Evolutionary conservation across 1,140 invertebrate genomes (phyloP).

Genomic region (Drosophila ohnishii): DNA sequence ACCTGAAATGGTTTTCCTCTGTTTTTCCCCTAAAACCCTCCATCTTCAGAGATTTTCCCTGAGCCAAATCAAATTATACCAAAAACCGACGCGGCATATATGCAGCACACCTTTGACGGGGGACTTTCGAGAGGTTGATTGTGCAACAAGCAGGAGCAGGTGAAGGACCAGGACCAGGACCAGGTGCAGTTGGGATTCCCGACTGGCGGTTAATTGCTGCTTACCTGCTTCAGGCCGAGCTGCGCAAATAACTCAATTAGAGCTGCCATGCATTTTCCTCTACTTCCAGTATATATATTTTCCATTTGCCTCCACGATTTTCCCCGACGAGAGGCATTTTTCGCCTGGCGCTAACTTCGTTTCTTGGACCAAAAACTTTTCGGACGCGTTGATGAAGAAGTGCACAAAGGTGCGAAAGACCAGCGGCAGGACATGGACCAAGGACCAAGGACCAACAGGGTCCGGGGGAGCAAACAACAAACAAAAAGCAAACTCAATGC

Average conservation of each 20-base stretch:
- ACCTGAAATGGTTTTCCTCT: neutral
- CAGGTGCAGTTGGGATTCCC: slow-evolving; percentile 2
- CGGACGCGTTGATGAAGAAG: slow-evolving; percentile 74
- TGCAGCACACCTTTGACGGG: slow-evolving; percentile 6
- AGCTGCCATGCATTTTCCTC: slow-evolving; percentile 24
- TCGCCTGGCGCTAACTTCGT: slow-evolving; percentile 58
- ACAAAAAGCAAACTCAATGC: slow-evolving; percentile 53
- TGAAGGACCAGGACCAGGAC: neutral
- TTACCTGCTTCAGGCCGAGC: slow-evolving; percentile 46
- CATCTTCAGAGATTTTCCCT: neutral
- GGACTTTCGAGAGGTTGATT: slow-evolving; percentile 6
- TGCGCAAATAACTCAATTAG: slow-evolving; percentile 77
- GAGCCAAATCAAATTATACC: slow-evolving; percentile 6
- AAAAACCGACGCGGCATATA: neutral
- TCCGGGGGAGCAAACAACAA: slow-evolving; percentile 37
- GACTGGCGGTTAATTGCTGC: slow-evolving; percentile 44
- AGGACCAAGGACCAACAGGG: slow-evolving; percentile 6
- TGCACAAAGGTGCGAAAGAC: slow-evolving; percentile 66
- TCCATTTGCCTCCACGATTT: neutral
- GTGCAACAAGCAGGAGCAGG: slow-evolving; percentile 3
- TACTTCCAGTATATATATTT: slow-evolving; percentile 4
- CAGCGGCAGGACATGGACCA: slow-evolving; percentile 7
- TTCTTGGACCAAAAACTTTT: slow-evolving; percentile 47
- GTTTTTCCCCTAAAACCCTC: neutral
- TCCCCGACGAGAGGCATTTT: slow-evolving; percentile 27